These are phyloP conservation scores for Odocoileus hemionus DNA, from an alignment of 2,113 vertebrate genomes.

Conservation along the genomic window DNA sequence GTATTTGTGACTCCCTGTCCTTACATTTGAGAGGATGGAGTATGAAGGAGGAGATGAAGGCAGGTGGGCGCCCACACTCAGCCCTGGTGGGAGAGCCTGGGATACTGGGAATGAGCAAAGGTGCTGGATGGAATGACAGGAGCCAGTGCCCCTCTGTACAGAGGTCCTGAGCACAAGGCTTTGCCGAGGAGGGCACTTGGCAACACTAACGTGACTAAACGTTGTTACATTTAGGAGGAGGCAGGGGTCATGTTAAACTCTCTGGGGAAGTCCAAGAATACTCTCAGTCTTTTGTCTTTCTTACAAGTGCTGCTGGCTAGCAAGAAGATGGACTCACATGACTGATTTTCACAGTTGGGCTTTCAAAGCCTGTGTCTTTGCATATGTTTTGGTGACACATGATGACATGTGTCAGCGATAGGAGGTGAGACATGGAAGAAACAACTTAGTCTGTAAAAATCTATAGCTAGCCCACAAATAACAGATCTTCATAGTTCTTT, in stretches of 20 bases:
- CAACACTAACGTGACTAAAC: not conserved
- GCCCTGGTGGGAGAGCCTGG: not conserved
- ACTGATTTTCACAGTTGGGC: not conserved
- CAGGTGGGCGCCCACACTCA: not conserved
- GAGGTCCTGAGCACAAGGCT: not conserved
- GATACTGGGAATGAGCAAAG: not conserved
- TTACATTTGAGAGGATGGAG: not conserved
- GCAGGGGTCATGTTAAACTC: not conserved
- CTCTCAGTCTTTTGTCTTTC: not conserved
- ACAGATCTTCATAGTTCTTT: not conserved
- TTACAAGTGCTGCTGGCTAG: not conserved
- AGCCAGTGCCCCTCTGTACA: not conserved
- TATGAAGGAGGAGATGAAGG: not conserved
- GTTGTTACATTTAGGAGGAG: not conserved
- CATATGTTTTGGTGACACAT: not conserved
- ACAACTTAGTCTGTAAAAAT: not conserved
- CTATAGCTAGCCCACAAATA: not conserved
- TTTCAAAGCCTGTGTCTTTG: not conserved
- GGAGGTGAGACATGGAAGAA: not conserved
- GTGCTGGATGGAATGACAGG: rapidly evolving
- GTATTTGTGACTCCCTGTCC: not conserved
- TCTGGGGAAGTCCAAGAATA: not conserved
- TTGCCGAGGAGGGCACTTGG: not conserved
- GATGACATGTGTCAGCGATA: not conserved
- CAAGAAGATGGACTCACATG: not conserved